These are phyloP conservation scores for Automeris io DNA, from an alignment of 2,888 invertebrate species.

Conservation along the genomic window DNA sequence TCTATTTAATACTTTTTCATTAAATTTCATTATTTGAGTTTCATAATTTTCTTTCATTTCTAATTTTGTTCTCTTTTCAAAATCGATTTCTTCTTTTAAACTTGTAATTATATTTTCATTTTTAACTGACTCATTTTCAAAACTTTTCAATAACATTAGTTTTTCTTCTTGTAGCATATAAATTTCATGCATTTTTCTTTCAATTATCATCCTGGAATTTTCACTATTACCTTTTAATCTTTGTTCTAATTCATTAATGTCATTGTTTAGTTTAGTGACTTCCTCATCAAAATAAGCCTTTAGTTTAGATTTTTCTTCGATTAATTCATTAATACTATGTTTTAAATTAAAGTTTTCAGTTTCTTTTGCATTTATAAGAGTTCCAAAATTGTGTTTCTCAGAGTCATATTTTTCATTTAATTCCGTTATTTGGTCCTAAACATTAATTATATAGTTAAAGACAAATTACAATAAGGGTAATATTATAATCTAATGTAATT, in stretches of 20 bases:
- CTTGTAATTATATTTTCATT: conserved; percentile 38
- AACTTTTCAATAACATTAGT: conserved; percentile 44
- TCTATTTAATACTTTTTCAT: conserved; percentile 57
- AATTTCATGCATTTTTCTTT: conserved; percentile 50
- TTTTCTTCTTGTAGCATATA: conserved; percentile 59
- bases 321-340: conserved; percentile 54
- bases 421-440: conserved; percentile 41
- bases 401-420: conserved; percentile 31
- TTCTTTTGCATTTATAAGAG: conserved; percentile 41
- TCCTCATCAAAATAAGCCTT: conserved; percentile 41
- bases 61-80: conserved; percentile 41
- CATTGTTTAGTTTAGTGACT: conserved; percentile 49
- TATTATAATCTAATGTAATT: neutral
- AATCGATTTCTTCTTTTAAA: conserved; percentile 40
- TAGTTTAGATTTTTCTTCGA: conserved; percentile 46
- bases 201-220: conserved; percentile 35
- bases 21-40: conserved; percentile 51
- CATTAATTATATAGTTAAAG: conserved; percentile 6
- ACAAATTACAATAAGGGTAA: neutral
- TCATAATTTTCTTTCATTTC: conserved; percentile 53
- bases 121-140: conserved; percentile 50
- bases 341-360: conserved; percentile 45
- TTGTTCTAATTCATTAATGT: conserved; percentile 54
- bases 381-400: conserved; percentile 34
- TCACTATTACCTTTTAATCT: conserved; percentile 43